Conservation (phyloP, 2,113 vertebrate genomes). For the Seriola aureovittata region DNA sequence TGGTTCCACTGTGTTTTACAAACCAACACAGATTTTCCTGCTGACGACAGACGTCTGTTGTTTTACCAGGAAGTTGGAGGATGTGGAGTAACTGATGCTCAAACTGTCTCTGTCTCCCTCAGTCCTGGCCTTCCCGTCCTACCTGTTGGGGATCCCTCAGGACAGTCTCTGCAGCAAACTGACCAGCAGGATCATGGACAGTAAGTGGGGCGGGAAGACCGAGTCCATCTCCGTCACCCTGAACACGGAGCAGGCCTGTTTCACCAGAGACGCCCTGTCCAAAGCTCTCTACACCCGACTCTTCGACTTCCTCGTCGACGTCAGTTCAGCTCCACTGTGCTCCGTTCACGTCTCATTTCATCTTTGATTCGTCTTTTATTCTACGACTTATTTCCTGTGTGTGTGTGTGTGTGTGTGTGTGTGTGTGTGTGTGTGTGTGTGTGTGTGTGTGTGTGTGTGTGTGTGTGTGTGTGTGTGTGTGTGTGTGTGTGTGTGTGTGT, state of each 20-base stretch:
- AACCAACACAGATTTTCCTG: too few relatives aligned
- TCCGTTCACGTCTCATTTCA: background rate
- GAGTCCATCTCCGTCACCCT: slow-evolving; percentile 88
- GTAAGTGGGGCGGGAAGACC: slow-evolving; percentile 88
- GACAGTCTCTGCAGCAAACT: slow-evolving; percentile 84
- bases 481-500: slow-evolving; percentile 18
- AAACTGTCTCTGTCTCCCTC: slow-evolving; percentile 5
- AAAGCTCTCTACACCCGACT: slow-evolving; percentile 87
- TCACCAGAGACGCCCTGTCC: slow-evolving; percentile 86
- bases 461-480: slow-evolving; percentile 25
- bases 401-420: slow-evolving; percentile 64
- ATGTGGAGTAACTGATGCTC: background rate
- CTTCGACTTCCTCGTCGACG: slow-evolving; percentile 88
- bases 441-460: slow-evolving; percentile 69
- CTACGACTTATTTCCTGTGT: background rate
- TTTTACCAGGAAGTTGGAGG: too few relatives aligned
- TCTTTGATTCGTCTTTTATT: background rate
- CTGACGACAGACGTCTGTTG: too few relatives aligned
- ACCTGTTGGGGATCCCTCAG: slow-evolving; percentile 85
- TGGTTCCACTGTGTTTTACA: too few relatives aligned
- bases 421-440: too few relatives aligned
- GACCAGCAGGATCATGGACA: slow-evolving; percentile 89
- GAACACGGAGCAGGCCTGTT: slow-evolving; percentile 87
- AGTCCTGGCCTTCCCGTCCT: slow-evolving; percentile 88
- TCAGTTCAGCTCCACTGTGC: slow-evolving; percentile 60